Evolutionary conservation across 35 echinoderm and acorn worm genomes (phyloP).

Genomic region (Holothuria glaberrima): DNA sequence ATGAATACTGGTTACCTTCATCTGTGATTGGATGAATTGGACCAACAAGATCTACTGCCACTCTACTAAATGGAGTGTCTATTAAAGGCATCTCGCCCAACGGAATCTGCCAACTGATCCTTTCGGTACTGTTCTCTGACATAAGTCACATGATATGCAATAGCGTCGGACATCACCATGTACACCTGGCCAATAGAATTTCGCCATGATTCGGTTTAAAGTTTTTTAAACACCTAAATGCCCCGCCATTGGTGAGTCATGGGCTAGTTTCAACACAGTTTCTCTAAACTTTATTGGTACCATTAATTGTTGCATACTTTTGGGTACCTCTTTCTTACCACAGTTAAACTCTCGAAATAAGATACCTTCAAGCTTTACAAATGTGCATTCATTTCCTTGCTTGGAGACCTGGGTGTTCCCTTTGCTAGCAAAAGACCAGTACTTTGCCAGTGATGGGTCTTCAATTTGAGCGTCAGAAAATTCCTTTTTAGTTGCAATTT

Average conservation of each 20-base stretch:
- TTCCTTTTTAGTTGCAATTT: conserved; percentile 3
- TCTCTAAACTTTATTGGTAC: conserved; percentile 28
- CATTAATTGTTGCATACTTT: not conserved
- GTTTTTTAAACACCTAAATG: conserved; percentile 54
- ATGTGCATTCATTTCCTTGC: not conserved
- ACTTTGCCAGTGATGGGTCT: not conserved
- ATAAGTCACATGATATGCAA: conserved; percentile 36
- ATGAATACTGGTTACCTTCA: not conserved
- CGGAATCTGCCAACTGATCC: conserved; percentile 54
- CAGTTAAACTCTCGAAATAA: conserved; percentile 24
- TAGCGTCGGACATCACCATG: conserved; percentile 41
- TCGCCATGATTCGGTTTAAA: not conserved
- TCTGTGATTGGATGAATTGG: not conserved
- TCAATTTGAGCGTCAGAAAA: not conserved
- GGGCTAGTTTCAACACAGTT: conserved; percentile 26
- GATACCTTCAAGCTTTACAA: not conserved
- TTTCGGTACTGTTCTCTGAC: conserved; percentile 62
- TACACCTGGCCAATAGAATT: conserved; percentile 52
- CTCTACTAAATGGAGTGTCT: conserved; percentile 47
- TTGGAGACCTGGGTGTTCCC: not conserved
- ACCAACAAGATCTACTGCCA: conserved; percentile 13
- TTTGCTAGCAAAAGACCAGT: not conserved
- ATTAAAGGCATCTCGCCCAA: conserved; percentile 60
- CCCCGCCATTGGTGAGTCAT: conserved; percentile 49
- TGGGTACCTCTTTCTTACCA: not conserved